phyloP scores from a whole-genome alignment of 2,797 vertebrate species.

The Siniperca obscura region DNA sequence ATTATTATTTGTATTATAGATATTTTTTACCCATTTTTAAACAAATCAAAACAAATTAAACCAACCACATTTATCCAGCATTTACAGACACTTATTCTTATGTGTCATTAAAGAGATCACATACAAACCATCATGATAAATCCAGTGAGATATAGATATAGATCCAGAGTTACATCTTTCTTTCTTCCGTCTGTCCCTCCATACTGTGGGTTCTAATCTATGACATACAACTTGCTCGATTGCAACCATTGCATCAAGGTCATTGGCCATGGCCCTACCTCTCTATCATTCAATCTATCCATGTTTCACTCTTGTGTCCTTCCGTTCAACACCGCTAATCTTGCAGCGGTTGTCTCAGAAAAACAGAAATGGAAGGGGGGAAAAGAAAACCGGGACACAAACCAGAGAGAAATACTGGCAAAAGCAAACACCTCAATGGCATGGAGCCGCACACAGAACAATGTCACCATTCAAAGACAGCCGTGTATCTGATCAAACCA shows the following conservation, averaged over 20 bases:
- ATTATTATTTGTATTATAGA: too few relatives aligned
- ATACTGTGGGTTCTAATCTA: not conserved
- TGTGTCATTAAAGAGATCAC: not conserved
- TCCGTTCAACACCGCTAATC: not conserved
- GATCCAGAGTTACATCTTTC: not conserved
- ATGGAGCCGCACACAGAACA: conserved; percentile 53
- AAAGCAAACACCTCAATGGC: conserved; percentile 25
- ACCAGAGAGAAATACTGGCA: conserved; percentile 42
- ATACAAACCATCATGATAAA: not conserved
- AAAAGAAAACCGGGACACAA: conserved; percentile 17
- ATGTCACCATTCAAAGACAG: conserved; percentile 61
- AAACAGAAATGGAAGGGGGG: not conserved
- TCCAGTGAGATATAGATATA: rapidly evolving
- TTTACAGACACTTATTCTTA: not conserved
- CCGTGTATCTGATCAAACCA: conserved; percentile 60
- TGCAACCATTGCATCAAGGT: not conserved
- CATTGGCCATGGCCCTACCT: not conserved
- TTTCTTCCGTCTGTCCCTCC: not conserved
- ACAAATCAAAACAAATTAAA: not conserved
- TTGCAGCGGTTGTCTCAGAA: conserved; percentile 4
- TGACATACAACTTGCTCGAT: not conserved
- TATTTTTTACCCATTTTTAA: too few relatives aligned
- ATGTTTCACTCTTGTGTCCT: conserved; percentile 10
- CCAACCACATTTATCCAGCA: too few relatives aligned
- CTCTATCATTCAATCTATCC: not conserved